Evolutionary conservation across 1,140 invertebrate species (phyloP).

Genomic region (Hylaeus anthracinus): DNA sequence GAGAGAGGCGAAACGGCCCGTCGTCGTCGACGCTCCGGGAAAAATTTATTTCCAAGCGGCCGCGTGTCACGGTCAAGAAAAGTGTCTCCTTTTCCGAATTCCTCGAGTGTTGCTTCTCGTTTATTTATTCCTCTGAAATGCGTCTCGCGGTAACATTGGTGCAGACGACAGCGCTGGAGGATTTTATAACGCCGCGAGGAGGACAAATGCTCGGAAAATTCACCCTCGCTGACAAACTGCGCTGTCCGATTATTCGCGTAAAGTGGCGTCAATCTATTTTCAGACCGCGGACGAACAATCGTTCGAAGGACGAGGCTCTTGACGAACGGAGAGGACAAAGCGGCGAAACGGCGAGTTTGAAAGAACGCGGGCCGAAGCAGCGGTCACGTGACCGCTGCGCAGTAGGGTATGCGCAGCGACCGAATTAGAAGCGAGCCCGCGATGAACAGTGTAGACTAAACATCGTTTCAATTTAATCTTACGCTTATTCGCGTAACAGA

Average conservation of each 20-base stretch:
- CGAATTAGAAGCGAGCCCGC: too few relatives aligned
- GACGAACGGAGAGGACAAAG: neutral
- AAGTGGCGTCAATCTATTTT: constrained; percentile 37
- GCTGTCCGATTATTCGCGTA: constrained; percentile 6
- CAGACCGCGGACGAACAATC: neutral
- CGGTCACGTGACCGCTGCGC: too few relatives aligned
- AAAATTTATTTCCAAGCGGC: constrained; percentile 56
- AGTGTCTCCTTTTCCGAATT: constrained; percentile 45
- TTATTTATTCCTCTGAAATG: constrained; percentile 28
- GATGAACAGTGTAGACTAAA: too few relatives aligned
- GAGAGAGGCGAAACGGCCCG: constrained; percentile 19
- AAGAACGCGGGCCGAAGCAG: neutral
- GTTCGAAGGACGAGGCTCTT: neutral
- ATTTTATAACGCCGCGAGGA: constrained; percentile 1
- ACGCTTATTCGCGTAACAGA: too few relatives aligned
- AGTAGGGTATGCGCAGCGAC: too few relatives aligned
- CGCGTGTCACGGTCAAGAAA: constrained; percentile 60
- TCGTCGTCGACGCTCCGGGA: constrained; percentile 48
- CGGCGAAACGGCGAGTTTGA: too few relatives aligned
- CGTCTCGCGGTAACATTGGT: neutral
- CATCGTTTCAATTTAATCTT: too few relatives aligned
- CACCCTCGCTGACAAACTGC: constrained; percentile 11
- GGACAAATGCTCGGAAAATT: neutral
- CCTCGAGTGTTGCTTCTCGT: constrained; percentile 23
- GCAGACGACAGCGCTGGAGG: neutral